phyloP scores from a whole-genome alignment of 2,113 vertebrate species.

The Platysternon megacephalum region DNA sequence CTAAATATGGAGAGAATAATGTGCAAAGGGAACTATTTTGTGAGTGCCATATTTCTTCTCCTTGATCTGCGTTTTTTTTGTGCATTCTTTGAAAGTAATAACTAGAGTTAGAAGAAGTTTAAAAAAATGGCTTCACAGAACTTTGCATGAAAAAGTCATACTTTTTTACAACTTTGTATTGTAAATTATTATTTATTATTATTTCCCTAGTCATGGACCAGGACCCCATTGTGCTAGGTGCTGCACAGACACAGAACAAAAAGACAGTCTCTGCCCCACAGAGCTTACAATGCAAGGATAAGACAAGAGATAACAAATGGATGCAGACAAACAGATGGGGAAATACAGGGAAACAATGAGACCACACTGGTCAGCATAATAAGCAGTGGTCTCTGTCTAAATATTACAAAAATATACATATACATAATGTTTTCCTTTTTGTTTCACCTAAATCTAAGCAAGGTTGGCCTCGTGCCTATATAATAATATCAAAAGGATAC shows the following conservation, averaged over 20 bases:
- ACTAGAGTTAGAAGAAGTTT: background rate
- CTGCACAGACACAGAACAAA: background rate
- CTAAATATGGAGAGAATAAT: background rate
- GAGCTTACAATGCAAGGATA: background rate
- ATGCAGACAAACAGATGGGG: background rate
- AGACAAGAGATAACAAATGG: background rate
- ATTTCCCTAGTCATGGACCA: no score
- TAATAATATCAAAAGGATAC: background rate
- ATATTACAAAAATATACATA: background rate
- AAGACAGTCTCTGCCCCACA: background rate
- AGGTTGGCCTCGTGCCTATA: background rate
- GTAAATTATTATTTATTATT: background rate
- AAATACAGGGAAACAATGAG: no score
- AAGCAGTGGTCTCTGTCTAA: background rate
- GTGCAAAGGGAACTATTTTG: background rate
- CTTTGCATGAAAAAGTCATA: background rate
- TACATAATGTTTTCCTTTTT: background rate
- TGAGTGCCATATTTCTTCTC: background rate
- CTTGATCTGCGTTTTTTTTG: rapidly evolving
- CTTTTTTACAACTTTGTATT: background rate
- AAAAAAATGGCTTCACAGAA: background rate
- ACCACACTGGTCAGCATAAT: background rate
- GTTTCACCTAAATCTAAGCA: background rate
- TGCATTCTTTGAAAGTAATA: background rate
- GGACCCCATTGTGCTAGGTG: background rate